These are phyloP conservation scores for Helicoverpa assulta DNA, from an alignment of 2,888 invertebrate species.

Conservation along the genomic window DNA sequence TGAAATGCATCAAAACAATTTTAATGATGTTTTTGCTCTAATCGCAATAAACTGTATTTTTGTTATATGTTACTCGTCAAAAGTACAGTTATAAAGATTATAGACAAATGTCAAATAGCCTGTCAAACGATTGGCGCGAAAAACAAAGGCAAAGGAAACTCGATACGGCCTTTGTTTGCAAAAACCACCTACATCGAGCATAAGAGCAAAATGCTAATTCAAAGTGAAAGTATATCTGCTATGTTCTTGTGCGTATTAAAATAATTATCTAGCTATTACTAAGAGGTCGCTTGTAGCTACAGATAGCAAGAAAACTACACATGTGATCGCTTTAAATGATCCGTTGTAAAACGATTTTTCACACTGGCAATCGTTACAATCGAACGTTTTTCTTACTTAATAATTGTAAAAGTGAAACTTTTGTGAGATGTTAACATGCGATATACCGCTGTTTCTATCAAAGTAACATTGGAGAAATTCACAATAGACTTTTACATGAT, in stretches of 20 bases:
- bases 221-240: slow-evolving; percentile 80
- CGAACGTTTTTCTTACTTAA: slow-evolving; percentile 57
- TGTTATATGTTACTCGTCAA: slow-evolving; percentile 21
- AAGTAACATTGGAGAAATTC: slow-evolving; percentile 21
- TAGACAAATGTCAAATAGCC: not conserved
- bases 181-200: slow-evolving; percentile 39
- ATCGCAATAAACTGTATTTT: slow-evolving; percentile 13
- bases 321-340: slow-evolving; percentile 51
- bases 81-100: not conserved
- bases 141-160: slow-evolving; percentile 37
- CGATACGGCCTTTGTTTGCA: slow-evolving; percentile 44
- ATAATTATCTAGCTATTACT: slow-evolving; percentile 76
- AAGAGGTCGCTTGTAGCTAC: slow-evolving; percentile 69
- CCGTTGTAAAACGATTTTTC: slow-evolving; percentile 62
- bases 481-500: slow-evolving; percentile 17
- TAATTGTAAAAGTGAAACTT: slow-evolving; percentile 61
- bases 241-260: slow-evolving; percentile 73
- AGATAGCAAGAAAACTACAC: slow-evolving; percentile 67
- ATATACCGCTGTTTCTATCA: slow-evolving; percentile 42
- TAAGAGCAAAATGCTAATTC: slow-evolving; percentile 76
- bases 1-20: slow-evolving; percentile 34
- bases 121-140: slow-evolving; percentile 37
- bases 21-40: slow-evolving; percentile 7
- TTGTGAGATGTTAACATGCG: slow-evolving; percentile 43
- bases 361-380: slow-evolving; percentile 64